Percentiles rank a stretch among this genome's conserved stretches.
These are phyloP conservation scores for Chaetodon trifasciatus DNA, from an alignment of 2,797 vertebrate genomes.

Conservation along the genomic window DNA sequence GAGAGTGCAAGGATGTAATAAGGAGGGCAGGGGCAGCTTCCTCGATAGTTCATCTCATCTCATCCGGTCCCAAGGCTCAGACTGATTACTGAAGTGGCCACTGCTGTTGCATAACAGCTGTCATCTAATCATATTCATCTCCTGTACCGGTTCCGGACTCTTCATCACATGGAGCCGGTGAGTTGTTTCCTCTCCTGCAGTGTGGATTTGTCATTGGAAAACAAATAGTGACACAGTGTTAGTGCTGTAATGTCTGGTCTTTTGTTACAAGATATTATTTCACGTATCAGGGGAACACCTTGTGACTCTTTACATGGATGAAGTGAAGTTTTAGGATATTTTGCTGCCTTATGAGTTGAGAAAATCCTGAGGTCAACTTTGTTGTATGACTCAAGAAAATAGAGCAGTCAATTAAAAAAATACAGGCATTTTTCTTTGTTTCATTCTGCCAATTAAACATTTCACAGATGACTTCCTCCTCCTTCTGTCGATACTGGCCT, in stretches of 20 bases:
- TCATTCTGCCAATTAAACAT: neutral
- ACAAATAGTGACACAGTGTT: conserved; percentile 33
- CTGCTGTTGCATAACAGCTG: conserved; percentile 73
- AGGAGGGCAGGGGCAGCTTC: conserved; percentile 30
- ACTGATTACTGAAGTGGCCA: conserved; percentile 75
- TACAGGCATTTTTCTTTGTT: neutral
- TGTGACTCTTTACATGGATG: neutral
- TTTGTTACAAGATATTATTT: conserved; percentile 28
- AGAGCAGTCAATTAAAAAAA: neutral
- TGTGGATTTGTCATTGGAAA: conserved; percentile 58
- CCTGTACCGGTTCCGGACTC: conserved; percentile 34
- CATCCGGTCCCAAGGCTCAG: conserved; percentile 53
- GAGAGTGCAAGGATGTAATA: conserved; percentile 9
- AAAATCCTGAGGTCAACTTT: neutral
- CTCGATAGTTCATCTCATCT: conserved; percentile 52
- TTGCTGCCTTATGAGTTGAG: neutral
- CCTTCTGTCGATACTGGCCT: neutral
- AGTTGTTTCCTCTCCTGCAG: conserved; percentile 34
- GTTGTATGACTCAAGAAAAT: neutral
- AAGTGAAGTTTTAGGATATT: neutral
- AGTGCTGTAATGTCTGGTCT: conserved; percentile 7
- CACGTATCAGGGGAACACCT: neutral
- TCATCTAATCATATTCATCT: conserved; percentile 75
- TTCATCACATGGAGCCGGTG: conserved; percentile 34
- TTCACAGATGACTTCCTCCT: neutral